phyloP scores from a whole-genome alignment of 2,113 vertebrate species.

The Bufo bufo region DNA sequence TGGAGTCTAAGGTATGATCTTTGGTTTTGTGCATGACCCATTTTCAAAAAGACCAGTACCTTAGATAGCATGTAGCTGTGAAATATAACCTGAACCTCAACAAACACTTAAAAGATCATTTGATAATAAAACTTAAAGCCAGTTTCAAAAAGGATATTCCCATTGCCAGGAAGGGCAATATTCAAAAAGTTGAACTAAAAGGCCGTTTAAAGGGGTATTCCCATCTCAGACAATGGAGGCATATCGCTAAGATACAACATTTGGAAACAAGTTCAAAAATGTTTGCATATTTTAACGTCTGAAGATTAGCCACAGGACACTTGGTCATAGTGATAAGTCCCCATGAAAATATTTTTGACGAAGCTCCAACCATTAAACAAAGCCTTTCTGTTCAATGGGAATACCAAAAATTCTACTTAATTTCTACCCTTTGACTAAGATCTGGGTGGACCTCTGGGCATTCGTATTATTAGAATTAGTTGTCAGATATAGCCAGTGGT shows the following conservation, averaged over 20 bases:
- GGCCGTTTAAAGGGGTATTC: too few species aligned
- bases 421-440: neutral
- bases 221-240: too few species aligned
- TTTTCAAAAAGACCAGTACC: neutral
- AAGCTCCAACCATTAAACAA: neutral
- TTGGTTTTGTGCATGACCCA: neutral
- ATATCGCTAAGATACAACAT: neutral
- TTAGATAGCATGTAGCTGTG: neutral
- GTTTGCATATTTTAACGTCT: neutral
- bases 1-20: neutral
- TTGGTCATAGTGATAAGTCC: neutral
- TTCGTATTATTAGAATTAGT: neutral
- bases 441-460: neutral
- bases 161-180: neutral
- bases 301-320: neutral
- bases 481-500: neutral
- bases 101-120: neutral
- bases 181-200: neutral
- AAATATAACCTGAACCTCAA: neutral
- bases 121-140: neutral
- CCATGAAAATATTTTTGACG: neutral
- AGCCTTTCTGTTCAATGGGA: neutral
- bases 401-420: neutral
- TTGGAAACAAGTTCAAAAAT: neutral
- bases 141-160: neutral